A percentile compares a stretch with the other conserved stretches of the same genome.
phyloP scores from a whole-genome alignment of 2,113 vertebrate genomes.

The Apteryx owenii region DNA sequence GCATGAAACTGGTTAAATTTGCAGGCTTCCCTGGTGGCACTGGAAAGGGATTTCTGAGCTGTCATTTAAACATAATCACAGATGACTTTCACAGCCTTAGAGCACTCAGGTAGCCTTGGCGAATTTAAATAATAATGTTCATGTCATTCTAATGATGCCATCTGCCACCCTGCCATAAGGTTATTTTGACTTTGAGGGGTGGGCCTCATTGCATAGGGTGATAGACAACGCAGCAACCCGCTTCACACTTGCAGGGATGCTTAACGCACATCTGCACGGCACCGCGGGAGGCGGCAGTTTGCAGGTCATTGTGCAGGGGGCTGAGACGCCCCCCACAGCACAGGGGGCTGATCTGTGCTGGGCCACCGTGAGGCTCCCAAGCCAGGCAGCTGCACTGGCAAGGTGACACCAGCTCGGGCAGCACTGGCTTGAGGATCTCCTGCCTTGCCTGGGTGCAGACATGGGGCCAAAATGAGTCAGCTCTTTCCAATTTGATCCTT shows the following conservation, averaged over 20 bases:
- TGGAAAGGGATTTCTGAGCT: background rate
- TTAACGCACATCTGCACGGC: fast-evolving
- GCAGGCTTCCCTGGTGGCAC: background rate
- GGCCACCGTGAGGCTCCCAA: background rate
- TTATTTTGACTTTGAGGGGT: background rate
- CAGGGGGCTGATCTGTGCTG: fast-evolving
- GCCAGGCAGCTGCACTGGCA: fast-evolving
- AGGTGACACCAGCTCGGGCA: background rate
- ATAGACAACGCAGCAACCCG: fast-evolving
- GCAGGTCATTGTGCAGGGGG: fast-evolving
- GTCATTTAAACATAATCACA: background rate
- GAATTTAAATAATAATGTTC: background rate
- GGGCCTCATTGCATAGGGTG: fast-evolving
- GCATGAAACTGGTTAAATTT: background rate
- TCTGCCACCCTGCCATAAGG: background rate
- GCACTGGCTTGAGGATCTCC: background rate
- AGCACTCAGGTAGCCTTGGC: background rate
- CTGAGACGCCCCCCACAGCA: fast-evolving
- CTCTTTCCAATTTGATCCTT: background rate
- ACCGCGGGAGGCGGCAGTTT: background rate
- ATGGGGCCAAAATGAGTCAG: background rate
- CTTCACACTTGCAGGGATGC: background rate
- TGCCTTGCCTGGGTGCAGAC: background rate
- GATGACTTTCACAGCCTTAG: background rate
- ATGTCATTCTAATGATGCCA: background rate